Evolutionary conservation across 2,797 vertebrate species (phyloP), one percentile per base, ranked within the genome.

Genomic region (Moxostoma hubbsi): DNA sequence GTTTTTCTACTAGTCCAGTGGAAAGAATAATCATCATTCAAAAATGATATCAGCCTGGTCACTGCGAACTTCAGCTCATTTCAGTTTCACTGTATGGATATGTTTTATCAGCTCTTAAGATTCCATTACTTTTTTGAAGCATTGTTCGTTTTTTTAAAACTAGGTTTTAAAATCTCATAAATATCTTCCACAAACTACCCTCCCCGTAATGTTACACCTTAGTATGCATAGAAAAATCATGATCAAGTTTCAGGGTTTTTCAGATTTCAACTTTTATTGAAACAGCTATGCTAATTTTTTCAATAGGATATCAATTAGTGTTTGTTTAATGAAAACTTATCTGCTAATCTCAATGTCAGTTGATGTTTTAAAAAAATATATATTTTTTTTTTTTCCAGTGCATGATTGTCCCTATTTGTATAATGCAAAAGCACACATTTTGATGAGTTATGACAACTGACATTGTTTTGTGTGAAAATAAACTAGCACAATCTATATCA

Each of bases 371-470:
- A 15, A 24, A 24, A 53, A n/a, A 59, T 72, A 55, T 8, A 57
- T 58, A 43, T 61, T 16, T 70, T 71, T 36, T 36, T 36, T 36
- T 36, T 36, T 70, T 70, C 58, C 50, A 63, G 58, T 78, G 76
- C 69, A 81, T 15, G n/a, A 64, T 55, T n/a, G 16, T 66, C 24
- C 36, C 77, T 65, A 57, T 61, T 82, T 77, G 65, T 81, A 83
- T 9, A 87, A 49, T 81, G 72, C 71, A 62, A 62, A 81, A 83
- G 65, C 7, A 68, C 50, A 46, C 54, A 79, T 87, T 81, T 67
- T 87, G 87, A 81, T 80, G 81, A 85, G 89, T 90, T 87, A 88
- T 90, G 89, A 91, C 88, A 90, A 85, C 24, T 4, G 18, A 47
- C 87, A 86, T 89, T 89, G 88, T 88, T 93, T 92, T 90, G 91